These are phyloP conservation scores for Australoheros facetus DNA, from an alignment of 2,797 vertebrate species.

Conservation along the genomic window DNA sequence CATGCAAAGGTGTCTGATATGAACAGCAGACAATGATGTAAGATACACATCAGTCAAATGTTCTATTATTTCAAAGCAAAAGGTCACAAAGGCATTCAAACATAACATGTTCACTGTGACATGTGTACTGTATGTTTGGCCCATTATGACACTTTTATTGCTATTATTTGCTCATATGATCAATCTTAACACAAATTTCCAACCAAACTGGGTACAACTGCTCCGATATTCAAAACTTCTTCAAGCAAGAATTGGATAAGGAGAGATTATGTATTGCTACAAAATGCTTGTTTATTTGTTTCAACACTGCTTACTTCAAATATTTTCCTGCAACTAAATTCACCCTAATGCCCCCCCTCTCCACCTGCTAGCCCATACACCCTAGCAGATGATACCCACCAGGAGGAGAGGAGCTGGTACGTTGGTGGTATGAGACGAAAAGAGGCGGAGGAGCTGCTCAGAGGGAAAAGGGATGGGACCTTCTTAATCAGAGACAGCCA, in stretches of 20 bases:
- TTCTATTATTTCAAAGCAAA: neutral
- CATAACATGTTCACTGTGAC: neutral
- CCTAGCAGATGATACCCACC: slow-evolving; percentile 85
- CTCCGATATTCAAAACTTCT: neutral
- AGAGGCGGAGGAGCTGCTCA: slow-evolving; percentile 91
- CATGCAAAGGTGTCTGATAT: too few species aligned
- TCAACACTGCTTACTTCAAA: neutral
- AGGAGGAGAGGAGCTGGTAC: slow-evolving; percentile 90
- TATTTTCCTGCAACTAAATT: neutral
- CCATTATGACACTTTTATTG: neutral
- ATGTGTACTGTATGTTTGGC: neutral
- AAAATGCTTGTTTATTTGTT: neutral
- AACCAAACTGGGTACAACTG: neutral
- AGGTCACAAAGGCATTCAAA: neutral
- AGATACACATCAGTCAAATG: neutral
- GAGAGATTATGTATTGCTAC: too few species aligned
- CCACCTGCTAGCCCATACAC: slow-evolving; percentile 83
- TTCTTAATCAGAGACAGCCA: slow-evolving; percentile 94
- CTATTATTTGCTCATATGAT: neutral
- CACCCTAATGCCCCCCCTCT: neutral
- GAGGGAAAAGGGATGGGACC: slow-evolving; percentile 86
- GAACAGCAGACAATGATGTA: neutral
- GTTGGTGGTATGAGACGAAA: slow-evolving; percentile 89
- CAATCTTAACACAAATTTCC: neutral
- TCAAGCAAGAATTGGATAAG: neutral